These are phyloP conservation scores for Ptychochromis oligacanthus DNA, from an alignment of 2,113 vertebrate species.

Conservation along the genomic window DNA sequence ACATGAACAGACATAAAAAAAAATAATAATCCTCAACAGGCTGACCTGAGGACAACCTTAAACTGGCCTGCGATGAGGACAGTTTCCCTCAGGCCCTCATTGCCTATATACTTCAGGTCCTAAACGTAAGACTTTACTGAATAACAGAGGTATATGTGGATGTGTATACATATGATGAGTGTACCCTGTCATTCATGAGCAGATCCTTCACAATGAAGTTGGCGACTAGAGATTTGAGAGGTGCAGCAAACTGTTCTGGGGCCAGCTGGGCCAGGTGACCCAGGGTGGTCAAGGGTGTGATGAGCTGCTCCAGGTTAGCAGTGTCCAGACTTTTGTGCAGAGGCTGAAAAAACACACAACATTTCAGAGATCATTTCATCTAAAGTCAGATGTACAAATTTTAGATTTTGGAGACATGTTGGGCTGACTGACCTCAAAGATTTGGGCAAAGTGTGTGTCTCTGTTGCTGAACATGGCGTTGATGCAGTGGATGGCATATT, in stretches of 20 bases:
- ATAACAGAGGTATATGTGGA: background rate
- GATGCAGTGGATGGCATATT: constrained; percentile 97
- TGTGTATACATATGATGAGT: background rate
- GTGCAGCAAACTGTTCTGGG: constrained; percentile 95
- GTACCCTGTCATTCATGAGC: constrained; percentile 95
- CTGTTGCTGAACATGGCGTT: constrained; percentile 98
- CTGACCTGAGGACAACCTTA: too few relatives aligned
- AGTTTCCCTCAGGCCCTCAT: too few relatives aligned
- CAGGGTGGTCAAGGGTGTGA: constrained; percentile 93
- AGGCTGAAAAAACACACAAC: constrained; percentile 79
- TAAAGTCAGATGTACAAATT: background rate
- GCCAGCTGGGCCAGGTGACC: constrained; percentile 96
- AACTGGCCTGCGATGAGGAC: too few relatives aligned
- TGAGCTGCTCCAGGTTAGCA: constrained; percentile 94
- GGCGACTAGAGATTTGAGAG: constrained; percentile 95
- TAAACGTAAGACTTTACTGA: background rate
- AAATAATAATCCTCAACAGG: too few relatives aligned
- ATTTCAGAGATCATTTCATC: background rate
- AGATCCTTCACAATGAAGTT: constrained; percentile 98
- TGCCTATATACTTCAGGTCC: background rate
- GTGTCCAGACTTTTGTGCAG: constrained; percentile 96
- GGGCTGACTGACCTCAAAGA: constrained; percentile 90
- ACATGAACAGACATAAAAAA: too few relatives aligned
- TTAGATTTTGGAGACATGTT: background rate
- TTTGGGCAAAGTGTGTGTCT: constrained; percentile 98